These are phyloP conservation scores for Melanotaenia duboulayi DNA, from an alignment of 2,113 vertebrate species.

Conservation along the genomic window DNA sequence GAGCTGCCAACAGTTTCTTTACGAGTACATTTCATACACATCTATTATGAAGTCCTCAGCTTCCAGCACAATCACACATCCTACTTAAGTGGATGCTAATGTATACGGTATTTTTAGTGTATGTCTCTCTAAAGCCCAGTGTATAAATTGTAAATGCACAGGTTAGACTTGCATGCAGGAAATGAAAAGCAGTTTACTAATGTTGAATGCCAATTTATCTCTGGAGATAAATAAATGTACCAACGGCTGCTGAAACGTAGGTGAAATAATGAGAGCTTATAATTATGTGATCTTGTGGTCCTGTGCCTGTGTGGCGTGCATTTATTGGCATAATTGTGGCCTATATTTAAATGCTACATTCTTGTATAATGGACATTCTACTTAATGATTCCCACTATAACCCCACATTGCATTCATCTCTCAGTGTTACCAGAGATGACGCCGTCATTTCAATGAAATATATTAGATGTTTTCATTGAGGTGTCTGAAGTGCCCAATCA, in stretches of 20 bases:
- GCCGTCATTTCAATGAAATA: constrained; percentile 3
- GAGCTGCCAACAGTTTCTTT: constrained; percentile 42
- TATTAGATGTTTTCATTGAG: not conserved
- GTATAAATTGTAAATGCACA: constrained; percentile 63
- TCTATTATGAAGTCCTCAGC: constrained; percentile 42
- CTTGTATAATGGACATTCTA: constrained; percentile 3
- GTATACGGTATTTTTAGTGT: constrained; percentile 56
- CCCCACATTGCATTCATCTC: constrained; percentile 20
- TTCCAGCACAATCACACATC: constrained; percentile 53
- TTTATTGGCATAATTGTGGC: constrained; percentile 35
- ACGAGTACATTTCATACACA: constrained; percentile 50
- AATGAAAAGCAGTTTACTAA: constrained; percentile 55
- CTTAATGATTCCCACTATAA: constrained; percentile 4
- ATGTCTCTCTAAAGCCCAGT: constrained; percentile 41
- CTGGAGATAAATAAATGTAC: constrained; percentile 56
- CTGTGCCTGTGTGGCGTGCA: constrained; percentile 22
- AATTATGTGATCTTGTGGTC: constrained; percentile 39
- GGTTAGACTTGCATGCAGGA: constrained; percentile 62
- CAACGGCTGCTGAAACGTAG: constrained; percentile 28
- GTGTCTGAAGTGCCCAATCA: not conserved
- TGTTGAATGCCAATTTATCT: constrained; percentile 59
- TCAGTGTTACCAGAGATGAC: constrained; percentile 4
- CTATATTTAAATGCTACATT: constrained; percentile 38
- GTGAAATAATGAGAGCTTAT: constrained; percentile 51
- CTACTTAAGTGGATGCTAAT: constrained; percentile 66